Conservation (phyloP, 2,888 invertebrate genomes). For the Girardia tigrina region DNA sequence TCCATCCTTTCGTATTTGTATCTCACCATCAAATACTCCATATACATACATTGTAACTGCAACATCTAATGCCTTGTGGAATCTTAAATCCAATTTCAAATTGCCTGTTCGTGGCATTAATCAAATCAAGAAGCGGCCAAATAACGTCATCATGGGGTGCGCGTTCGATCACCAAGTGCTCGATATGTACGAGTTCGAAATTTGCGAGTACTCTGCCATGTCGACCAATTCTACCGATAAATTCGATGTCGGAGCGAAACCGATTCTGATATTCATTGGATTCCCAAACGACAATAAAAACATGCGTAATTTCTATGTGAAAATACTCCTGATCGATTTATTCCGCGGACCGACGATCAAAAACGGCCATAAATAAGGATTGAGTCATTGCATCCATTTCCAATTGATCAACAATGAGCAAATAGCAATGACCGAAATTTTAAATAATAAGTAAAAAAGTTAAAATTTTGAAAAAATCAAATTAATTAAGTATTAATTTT, state of each 20-base stretch:
- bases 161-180: conserved; percentile 74
- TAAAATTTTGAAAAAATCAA: no score
- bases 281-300: not conserved
- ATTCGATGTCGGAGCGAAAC: not conserved
- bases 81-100: no score
- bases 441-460: no score
- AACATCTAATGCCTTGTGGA: no score
- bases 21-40: no score
- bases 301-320: not conserved
- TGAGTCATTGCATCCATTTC: not conserved
- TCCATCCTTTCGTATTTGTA: no score
- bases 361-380: not conserved
- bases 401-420: not conserved
- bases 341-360: conserved; percentile 8
- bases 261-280: not conserved
- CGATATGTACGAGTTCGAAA: conserved; percentile 87
- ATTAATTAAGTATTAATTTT: no score
- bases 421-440: not conserved
- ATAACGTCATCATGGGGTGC: conserved; percentile 75
- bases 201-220: conserved; percentile 51
- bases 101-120: no score
- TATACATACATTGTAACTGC: no score
- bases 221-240: not conserved
- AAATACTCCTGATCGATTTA: not conserved
- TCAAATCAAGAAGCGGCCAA: conserved; percentile 89